These are phyloP conservation scores for Tridacna crocea DNA, from an alignment of 2,888 invertebrate genomes.

Conservation along the genomic window DNA sequence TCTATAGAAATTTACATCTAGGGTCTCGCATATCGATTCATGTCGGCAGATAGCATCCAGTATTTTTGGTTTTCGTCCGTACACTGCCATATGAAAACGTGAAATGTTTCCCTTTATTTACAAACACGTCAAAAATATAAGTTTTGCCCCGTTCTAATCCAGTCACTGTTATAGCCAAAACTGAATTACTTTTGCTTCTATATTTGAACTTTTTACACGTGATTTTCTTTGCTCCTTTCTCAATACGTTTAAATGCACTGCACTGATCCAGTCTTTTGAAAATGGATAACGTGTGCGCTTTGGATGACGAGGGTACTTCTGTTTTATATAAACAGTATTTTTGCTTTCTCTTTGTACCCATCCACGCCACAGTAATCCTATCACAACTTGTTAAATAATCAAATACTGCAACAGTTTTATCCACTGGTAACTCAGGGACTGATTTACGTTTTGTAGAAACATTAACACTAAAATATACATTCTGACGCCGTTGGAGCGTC, in stretches of 20 bases:
- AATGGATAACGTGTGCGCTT: slow-evolving; percentile 28
- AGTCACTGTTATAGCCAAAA: slow-evolving; percentile 78
- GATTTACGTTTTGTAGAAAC: slow-evolving; percentile 64
- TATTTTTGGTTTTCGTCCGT: slow-evolving; percentile 73
- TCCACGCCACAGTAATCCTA: slow-evolving; percentile 82
- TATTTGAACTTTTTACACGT: slow-evolving; percentile 65
- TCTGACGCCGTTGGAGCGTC: slow-evolving; percentile 63
- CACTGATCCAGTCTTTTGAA: slow-evolving; percentile 64
- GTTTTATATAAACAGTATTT: slow-evolving; percentile 82
- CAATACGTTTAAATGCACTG: slow-evolving; percentile 45
- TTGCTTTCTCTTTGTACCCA: slow-evolving; percentile 77
- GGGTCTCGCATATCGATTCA: slow-evolving; percentile 23
- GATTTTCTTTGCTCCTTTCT: slow-evolving; percentile 56
- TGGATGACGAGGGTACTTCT: slow-evolving; percentile 59
- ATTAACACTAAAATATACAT: slow-evolving; percentile 67
- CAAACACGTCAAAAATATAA: slow-evolving; percentile 81
- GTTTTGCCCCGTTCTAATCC: slow-evolving; percentile 75
- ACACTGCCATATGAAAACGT: slow-evolving; percentile 78
- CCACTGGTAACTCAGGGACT: slow-evolving; percentile 77
- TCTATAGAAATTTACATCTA: background rate
- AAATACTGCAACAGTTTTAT: slow-evolving; percentile 77
- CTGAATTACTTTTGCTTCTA: slow-evolving; percentile 64
- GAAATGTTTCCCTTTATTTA: slow-evolving; percentile 74
- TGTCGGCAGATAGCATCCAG: slow-evolving; percentile 62
- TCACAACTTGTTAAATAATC: slow-evolving; percentile 78